A percentile compares a stretch with the other conserved stretches of the same genome.
Conservation (phyloP, 2,888 invertebrate genomes). For the Sesia apiformis region DNA sequence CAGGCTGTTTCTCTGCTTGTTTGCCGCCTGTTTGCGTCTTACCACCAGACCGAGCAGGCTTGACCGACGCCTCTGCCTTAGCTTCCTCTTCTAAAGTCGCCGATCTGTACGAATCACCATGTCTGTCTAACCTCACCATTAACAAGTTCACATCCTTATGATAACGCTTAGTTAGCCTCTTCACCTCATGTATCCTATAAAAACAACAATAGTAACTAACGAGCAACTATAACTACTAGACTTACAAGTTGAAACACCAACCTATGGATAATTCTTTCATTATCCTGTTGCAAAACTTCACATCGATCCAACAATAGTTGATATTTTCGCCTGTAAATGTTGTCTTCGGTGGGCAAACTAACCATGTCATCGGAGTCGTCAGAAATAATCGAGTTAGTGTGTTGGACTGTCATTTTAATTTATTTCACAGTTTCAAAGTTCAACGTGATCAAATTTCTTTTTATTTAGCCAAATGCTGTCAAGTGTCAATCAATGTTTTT, state of each 20-base stretch:
- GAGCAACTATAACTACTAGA: constrained; percentile 11
- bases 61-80: constrained; percentile 40
- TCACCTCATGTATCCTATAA: constrained; percentile 80
- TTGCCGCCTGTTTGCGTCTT: constrained; percentile 37
- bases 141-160: constrained; percentile 81
- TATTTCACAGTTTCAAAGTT: constrained; percentile 65
- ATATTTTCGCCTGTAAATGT: constrained; percentile 83
- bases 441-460: constrained; percentile 60
- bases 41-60: constrained; percentile 27
- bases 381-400: constrained; percentile 69
- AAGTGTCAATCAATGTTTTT: no score
- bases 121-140: constrained; percentile 78
- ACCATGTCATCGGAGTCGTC: constrained; percentile 73
- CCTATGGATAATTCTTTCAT: constrained; percentile 82
- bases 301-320: constrained; percentile 82
- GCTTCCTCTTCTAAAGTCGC: constrained; percentile 74
- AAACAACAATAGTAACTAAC: constrained; percentile 13
- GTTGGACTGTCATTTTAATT: constrained; percentile 75
- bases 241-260: constrained; percentile 27
- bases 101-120: constrained; percentile 81
- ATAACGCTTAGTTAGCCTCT: constrained; percentile 79
- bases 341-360: constrained; percentile 75
- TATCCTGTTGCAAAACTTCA: constrained; percentile 84
- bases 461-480: constrained; percentile 23
- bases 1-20: constrained; percentile 46